Evolutionary conservation across 1,140 invertebrate genomes (phyloP).

Genomic region (Pseudomyrmex dendroicus): DNA sequence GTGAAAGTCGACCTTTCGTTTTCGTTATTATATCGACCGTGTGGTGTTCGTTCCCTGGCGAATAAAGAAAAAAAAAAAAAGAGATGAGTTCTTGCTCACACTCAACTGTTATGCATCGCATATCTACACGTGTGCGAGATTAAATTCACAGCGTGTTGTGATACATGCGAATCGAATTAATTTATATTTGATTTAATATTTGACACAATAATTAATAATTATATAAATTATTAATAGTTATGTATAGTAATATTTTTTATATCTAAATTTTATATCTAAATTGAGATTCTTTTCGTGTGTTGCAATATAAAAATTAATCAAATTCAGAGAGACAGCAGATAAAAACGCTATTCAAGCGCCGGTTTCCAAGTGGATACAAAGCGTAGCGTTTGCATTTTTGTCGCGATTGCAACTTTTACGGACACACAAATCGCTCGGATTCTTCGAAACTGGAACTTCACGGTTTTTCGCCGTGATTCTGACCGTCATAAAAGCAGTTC

Average conservation of each 20-base stretch:
- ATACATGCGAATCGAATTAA: too few species aligned
- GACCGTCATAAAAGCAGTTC: conserved; percentile 48
- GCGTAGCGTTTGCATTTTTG: not conserved
- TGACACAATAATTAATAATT: too few species aligned
- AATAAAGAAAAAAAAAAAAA: not conserved
- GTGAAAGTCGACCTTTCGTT: conserved; percentile 8
- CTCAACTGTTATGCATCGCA: too few species aligned
- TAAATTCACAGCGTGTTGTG: not conserved
- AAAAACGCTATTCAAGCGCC: too few species aligned
- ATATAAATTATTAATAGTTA: too few species aligned
- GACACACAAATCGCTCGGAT: not conserved
- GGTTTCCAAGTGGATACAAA: too few species aligned
- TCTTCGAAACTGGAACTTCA: conserved; percentile 45
- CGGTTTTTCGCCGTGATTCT: conserved; percentile 43
- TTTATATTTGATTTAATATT: too few species aligned
- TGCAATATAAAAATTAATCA: too few species aligned
- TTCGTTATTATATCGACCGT: not conserved
- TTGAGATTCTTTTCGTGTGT: too few species aligned
- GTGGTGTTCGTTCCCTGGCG: not conserved
- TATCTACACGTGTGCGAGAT: not conserved
- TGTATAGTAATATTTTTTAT: too few species aligned
- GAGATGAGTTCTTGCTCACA: not conserved
- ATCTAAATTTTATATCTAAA: too few species aligned
- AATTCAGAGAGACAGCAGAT: too few species aligned
- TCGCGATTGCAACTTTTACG: not conserved